Evolutionary conservation across 2,888 invertebrate species (phyloP).

Genomic region (Papilio protenor): DNA sequence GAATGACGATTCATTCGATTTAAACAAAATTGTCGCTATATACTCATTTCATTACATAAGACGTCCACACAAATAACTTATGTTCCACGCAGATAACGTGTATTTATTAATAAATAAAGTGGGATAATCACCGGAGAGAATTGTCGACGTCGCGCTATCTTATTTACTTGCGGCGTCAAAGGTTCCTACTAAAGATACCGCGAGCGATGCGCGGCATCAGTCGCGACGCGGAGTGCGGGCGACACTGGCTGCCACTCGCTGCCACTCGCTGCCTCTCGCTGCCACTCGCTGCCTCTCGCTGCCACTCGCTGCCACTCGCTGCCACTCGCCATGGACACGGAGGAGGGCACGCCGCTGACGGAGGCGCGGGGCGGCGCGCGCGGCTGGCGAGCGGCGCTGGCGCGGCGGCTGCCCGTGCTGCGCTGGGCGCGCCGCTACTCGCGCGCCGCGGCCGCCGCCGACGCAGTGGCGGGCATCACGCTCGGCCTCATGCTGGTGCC

Average conservation of each 20-base stretch:
- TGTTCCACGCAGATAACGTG: slow-evolving; percentile 23
- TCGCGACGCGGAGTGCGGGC: not conserved
- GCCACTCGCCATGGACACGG: not conserved
- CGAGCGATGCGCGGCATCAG: slow-evolving; percentile 6
- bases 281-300: no score
- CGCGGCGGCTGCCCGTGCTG: slow-evolving; percentile 79
- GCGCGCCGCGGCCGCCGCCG: slow-evolving; percentile 88
- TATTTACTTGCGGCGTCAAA: slow-evolving; percentile 36
- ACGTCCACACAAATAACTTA: no score
- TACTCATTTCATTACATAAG: no score
- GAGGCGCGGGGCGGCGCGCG: slow-evolving; percentile 37
- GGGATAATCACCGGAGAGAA: slow-evolving; percentile 26
- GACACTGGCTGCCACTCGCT: not conserved
- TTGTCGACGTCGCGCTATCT: slow-evolving; percentile 28
- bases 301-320: no score
- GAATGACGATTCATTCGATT: no score
- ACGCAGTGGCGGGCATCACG: slow-evolving; percentile 94
- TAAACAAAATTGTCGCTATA: no score
- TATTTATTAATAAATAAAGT: slow-evolving; percentile 26
- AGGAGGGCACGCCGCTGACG: slow-evolving; percentile 43
- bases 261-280: not conserved
- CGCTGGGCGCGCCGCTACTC: slow-evolving; percentile 89
- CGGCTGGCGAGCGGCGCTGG: slow-evolving; percentile 53
- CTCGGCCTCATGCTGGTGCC: slow-evolving; percentile 96
- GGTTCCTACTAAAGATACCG: slow-evolving; percentile 41